A percentile compares a stretch with the other conserved stretches of the same genome.
Conservation (phyloP, 1,140 invertebrate species). For the Saccostrea glomerata region DNA sequence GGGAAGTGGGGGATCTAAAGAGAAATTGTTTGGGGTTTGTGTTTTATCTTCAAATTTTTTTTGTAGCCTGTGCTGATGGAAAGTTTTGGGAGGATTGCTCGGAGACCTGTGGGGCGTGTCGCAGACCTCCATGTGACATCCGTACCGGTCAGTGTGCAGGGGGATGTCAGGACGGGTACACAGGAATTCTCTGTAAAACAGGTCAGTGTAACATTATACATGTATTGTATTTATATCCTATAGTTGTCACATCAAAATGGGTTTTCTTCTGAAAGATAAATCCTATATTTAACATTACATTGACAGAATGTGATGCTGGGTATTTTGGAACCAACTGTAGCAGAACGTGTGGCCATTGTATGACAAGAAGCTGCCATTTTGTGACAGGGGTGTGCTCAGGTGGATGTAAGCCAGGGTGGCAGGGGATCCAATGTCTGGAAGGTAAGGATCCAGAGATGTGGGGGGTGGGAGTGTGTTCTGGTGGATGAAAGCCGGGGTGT, state of each 20-base stretch:
- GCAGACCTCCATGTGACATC: constrained; percentile 34
- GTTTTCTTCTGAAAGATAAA: too few species aligned
- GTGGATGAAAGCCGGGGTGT: constrained; percentile 58
- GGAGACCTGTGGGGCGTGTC: constrained; percentile 44
- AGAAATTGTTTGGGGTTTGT: neutral
- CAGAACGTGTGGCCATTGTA: constrained; percentile 58
- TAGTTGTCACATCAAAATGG: too few species aligned
- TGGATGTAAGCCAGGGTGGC: constrained; percentile 58
- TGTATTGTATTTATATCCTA: too few species aligned
- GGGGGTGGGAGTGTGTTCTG: constrained; percentile 56
- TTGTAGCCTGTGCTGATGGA: constrained; percentile 50
- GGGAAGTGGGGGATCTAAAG: constrained; percentile 51
- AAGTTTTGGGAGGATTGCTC: constrained; percentile 55
- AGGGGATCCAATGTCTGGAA: constrained; percentile 44
- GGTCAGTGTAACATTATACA: neutral
- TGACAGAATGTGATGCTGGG: constrained; percentile 57
- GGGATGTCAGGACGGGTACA: constrained; percentile 48
- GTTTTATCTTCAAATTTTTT: neutral
- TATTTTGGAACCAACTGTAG: constrained; percentile 61
- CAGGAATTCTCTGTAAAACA: constrained; percentile 34
- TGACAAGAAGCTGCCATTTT: constrained; percentile 59
- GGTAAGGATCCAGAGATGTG: constrained; percentile 44
- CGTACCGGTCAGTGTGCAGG: constrained; percentile 28
- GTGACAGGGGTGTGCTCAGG: constrained; percentile 53
- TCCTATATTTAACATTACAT: too few species aligned